Evolutionary conservation across 2,888 invertebrate species (phyloP).

Genomic region (Phengaris alcon): DNA sequence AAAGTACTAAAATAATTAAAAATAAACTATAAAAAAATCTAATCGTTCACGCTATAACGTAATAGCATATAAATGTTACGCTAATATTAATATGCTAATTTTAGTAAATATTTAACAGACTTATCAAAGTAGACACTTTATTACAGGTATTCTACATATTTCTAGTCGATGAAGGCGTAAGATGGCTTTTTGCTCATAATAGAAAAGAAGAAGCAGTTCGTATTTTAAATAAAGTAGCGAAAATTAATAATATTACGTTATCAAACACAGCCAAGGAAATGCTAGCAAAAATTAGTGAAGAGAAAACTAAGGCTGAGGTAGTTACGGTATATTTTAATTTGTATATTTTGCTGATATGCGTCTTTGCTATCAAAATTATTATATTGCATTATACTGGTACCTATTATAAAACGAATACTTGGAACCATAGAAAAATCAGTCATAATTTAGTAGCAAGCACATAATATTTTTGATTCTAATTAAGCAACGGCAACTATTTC

Average conservation of each 20-base stretch:
- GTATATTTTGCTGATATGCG: too few relatives aligned
- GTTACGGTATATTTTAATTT: constrained; percentile 35
- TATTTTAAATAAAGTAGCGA: constrained; percentile 82
- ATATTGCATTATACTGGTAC: too few relatives aligned
- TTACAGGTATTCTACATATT: constrained; percentile 81
- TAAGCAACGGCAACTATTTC: too few relatives aligned
- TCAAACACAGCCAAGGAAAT: constrained; percentile 73
- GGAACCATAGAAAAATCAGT: too few relatives aligned
- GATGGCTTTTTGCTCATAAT: constrained; percentile 88
- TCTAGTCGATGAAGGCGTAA: constrained; percentile 86
- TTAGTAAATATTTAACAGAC: not conserved
- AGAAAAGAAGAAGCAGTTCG: constrained; percentile 82
- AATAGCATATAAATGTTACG: too few relatives aligned
- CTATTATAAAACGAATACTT: too few relatives aligned
- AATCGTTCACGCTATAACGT: too few relatives aligned
- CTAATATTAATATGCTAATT: not conserved
- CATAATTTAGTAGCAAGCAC: too few relatives aligned
- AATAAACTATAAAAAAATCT: too few relatives aligned
- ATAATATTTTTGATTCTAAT: too few relatives aligned
- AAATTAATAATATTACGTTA: constrained; percentile 81
- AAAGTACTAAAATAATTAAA: too few relatives aligned
- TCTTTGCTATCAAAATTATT: too few relatives aligned
- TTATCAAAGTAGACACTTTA: not conserved
- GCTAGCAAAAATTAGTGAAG: constrained; percentile 60
- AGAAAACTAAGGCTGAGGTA: constrained; percentile 52